Conservation (phyloP, 2,113 vertebrate species). For the Isichthys henryi region DNA sequence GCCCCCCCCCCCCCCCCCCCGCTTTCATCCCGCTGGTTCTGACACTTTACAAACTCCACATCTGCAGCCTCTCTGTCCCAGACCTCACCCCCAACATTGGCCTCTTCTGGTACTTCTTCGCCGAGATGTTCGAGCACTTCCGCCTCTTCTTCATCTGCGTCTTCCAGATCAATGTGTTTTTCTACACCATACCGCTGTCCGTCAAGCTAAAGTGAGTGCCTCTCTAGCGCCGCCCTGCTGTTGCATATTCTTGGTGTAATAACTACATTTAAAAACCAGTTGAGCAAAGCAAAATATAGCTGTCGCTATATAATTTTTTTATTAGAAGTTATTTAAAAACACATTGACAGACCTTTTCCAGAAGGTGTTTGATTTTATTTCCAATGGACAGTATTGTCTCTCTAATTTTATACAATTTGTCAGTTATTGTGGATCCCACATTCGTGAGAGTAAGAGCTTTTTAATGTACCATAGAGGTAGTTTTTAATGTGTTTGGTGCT, state of each 20-base stretch:
- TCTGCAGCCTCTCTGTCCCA: conserved; percentile 86
- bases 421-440: not conserved
- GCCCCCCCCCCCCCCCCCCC: not conserved
- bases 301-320: not conserved
- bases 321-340: not conserved
- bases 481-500: not conserved
- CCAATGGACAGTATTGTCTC: not conserved
- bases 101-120: conserved; percentile 99
- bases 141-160: conserved; percentile 96
- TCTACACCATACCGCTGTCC: conserved; percentile 91
- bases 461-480: not conserved
- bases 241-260: not conserved
- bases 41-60: conserved; percentile 22
- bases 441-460: not conserved
- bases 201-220: conserved; percentile 87
- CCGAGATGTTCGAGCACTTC: conserved; percentile 98
- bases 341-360: not conserved
- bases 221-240: not conserved
- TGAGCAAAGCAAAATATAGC: not conserved
- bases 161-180: conserved; percentile 97
- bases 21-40: not conserved
- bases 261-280: not conserved
- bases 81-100: conserved; percentile 97
- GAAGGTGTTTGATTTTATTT: not conserved
- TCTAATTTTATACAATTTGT: not conserved